phyloP scores from a whole-genome alignment of 2,797 vertebrate species.

The Argya squamiceps region DNA sequence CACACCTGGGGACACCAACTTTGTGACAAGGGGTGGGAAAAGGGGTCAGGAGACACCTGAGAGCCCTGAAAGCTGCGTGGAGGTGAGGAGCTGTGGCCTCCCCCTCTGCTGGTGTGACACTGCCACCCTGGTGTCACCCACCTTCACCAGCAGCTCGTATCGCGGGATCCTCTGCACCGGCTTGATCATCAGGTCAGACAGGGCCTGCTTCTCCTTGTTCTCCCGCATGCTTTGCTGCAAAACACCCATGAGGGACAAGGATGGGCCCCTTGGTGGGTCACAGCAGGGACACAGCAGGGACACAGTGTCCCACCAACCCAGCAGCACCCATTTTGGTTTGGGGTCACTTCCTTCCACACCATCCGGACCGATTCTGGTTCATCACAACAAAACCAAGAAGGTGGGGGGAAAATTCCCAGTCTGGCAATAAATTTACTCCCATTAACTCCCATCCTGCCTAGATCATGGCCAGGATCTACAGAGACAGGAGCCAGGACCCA shows the following conservation, averaged over 20 bases:
- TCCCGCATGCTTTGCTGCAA: slow-evolving; percentile 96
- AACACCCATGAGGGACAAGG: background rate
- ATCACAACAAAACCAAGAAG: background rate
- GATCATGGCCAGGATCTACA: background rate
- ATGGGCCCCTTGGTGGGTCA: background rate
- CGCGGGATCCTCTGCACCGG: slow-evolving; percentile 96
- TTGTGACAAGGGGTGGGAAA: background rate
- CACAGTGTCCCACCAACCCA: background rate
- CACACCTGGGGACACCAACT: background rate
- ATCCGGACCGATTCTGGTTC: accelerated
- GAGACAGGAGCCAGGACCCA: slow-evolving; percentile 54
- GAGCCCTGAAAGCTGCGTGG: accelerated
- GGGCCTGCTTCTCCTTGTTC: slow-evolving; percentile 97
- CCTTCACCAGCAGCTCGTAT: slow-evolving; percentile 97
- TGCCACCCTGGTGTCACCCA: slow-evolving; percentile 30
- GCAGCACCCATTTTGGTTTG: accelerated
- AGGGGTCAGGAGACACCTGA: accelerated
- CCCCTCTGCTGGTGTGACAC: accelerated
- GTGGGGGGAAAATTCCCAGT: background rate
- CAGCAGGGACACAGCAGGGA: background rate
- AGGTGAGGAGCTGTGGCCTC: accelerated
- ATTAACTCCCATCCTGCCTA: background rate
- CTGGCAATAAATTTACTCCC: background rate
- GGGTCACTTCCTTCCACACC: background rate
- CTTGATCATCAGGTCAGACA: slow-evolving; percentile 98